Conservation (phyloP, 2,113 vertebrate species). For the Lasiurus cinereus region DNA sequence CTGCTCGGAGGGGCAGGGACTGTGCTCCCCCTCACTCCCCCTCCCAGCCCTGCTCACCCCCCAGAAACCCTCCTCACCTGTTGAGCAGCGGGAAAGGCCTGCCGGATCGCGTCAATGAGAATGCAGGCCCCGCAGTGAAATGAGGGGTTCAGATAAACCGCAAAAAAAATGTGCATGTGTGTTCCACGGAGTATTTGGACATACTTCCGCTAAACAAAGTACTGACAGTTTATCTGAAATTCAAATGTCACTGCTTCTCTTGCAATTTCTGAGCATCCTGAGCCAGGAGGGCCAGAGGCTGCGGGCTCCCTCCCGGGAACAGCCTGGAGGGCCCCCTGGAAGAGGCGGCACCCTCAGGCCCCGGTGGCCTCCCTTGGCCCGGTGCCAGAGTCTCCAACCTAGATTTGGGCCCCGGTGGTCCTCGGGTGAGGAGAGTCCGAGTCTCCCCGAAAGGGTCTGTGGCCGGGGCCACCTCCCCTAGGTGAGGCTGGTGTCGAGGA, state of each 20-base stretch:
- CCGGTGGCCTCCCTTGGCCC: neutral
- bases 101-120: neutral
- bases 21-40: fast-evolving
- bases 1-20: slow-evolving; percentile 25
- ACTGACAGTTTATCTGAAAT: neutral
- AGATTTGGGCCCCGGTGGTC: neutral
- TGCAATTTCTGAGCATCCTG: neutral
- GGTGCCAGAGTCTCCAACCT: neutral
- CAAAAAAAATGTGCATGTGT: neutral
- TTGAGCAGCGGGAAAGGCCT: neutral
- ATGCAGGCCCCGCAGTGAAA: neutral
- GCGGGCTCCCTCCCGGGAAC: neutral
- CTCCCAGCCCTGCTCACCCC: neutral
- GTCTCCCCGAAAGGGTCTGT: neutral
- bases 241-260: neutral
- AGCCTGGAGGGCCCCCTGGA: neutral
- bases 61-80: neutral
- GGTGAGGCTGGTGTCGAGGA: neutral
- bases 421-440: neutral
- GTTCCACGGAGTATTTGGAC: neutral
- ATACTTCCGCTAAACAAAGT: neutral
- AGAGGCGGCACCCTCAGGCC: neutral
- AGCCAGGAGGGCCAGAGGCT: neutral
- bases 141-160: neutral
- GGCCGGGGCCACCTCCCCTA: neutral